These are phyloP conservation scores for Acronicta leporina DNA, from an alignment of 2,888 invertebrate genomes.

Conservation along the genomic window DNA sequence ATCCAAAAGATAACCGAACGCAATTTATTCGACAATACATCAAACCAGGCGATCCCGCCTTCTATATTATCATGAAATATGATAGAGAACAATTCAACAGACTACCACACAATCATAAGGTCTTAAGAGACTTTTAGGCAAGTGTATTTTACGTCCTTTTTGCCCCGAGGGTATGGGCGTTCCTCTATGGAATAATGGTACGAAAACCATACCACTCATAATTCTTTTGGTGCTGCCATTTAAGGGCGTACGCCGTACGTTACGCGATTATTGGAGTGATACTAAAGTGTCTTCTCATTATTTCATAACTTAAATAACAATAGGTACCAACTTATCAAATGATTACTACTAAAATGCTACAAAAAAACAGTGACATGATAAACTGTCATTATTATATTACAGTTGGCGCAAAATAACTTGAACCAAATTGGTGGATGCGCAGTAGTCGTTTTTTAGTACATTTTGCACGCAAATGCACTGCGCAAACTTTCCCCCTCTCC, in stretches of 20 bases:
- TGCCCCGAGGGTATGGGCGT: background rate
- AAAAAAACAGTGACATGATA: too few species aligned
- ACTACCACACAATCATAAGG: constrained; percentile 1
- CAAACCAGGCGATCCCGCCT: constrained; percentile 23
- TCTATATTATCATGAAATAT: constrained; percentile 41
- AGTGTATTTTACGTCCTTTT: background rate
- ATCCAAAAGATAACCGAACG: constrained; percentile 38
- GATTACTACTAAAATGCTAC: too few species aligned
- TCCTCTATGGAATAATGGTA: background rate
- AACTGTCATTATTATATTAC: too few species aligned
- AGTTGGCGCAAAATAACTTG: too few species aligned
- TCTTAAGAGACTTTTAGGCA: background rate
- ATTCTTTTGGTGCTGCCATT: background rate
- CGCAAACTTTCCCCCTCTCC: too few species aligned
- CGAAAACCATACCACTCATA: background rate
- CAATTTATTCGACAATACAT: constrained; percentile 48
- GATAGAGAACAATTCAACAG: constrained; percentile 22
- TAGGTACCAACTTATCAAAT: too few species aligned
- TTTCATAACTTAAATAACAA: too few species aligned
- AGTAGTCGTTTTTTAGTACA: too few species aligned
- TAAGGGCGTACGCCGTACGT: background rate
- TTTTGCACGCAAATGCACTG: too few species aligned
- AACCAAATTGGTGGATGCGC: too few species aligned
- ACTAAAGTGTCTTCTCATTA: too few species aligned
- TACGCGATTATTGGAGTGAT: background rate